A percentile compares a stretch with the other conserved stretches of the same genome.
These are phyloP conservation scores for Habrosyne pyritoides DNA, from an alignment of 2,888 invertebrate genomes.

Conservation along the genomic window DNA sequence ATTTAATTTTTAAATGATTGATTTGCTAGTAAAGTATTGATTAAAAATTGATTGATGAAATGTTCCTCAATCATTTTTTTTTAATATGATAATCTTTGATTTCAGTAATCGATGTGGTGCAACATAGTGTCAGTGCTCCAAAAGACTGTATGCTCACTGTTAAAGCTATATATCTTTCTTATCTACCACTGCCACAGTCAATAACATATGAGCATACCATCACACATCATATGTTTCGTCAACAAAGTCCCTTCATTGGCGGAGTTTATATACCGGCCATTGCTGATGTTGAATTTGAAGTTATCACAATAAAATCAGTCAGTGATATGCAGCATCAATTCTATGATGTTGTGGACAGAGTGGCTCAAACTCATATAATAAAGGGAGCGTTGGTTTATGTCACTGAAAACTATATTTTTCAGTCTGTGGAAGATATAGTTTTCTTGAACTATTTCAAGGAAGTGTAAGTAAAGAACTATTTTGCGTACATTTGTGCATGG, in stretches of 20 bases:
- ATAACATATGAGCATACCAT: slow-evolving; percentile 52
- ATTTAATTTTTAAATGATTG: too few species aligned
- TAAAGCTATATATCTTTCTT: slow-evolving; percentile 55
- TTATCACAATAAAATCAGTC: slow-evolving; percentile 56
- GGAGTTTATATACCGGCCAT: slow-evolving; percentile 70
- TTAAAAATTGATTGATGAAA: too few species aligned
- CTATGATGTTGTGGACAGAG: slow-evolving; percentile 47
- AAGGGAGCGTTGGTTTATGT: slow-evolving; percentile 72
- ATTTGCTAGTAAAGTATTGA: too few species aligned
- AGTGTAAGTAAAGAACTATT: slow-evolving; percentile 74
- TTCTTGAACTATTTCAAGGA: slow-evolving; percentile 66
- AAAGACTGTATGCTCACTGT: slow-evolving; percentile 66
- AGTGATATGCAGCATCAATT: slow-evolving; percentile 48
- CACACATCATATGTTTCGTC: slow-evolving; percentile 36
- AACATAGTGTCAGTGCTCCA: slow-evolving; percentile 56
- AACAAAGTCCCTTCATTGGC: slow-evolving; percentile 51
- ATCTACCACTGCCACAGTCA: slow-evolving; percentile 59
- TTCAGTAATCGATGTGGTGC: slow-evolving; percentile 70
- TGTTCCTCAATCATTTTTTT: too few species aligned
- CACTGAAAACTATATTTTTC: slow-evolving; percentile 69
- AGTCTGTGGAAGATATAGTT: slow-evolving; percentile 63
- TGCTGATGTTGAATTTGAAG: slow-evolving; percentile 65
- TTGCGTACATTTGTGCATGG: too few species aligned
- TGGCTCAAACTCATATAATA: slow-evolving; percentile 54
- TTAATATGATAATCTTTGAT: slow-evolving; percentile 22